Percentiles rank a stretch among this genome's conserved stretches.
Conservation (phyloP, 2,888 invertebrate species). For the Malacosoma neustria region DNA sequence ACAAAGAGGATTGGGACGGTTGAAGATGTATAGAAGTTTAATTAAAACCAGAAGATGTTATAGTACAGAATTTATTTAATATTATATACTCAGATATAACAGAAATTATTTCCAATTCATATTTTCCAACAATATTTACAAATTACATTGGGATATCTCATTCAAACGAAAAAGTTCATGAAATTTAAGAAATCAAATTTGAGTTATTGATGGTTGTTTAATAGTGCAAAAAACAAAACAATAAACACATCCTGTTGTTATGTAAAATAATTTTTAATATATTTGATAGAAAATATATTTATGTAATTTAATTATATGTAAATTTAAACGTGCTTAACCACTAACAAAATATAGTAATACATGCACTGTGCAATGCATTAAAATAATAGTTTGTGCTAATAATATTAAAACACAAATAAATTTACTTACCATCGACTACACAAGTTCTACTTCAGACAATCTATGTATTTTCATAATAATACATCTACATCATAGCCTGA, state of each 20-base stretch:
- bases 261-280: too few relatives aligned
- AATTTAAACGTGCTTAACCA: slow-evolving; percentile 1
- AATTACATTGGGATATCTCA: slow-evolving; percentile 28
- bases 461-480: too few relatives aligned
- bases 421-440: slow-evolving; percentile 1
- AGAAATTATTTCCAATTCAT: slow-evolving; percentile 42
- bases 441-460: too few relatives aligned
- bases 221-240: too few relatives aligned
- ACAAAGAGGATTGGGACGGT: too few relatives aligned
- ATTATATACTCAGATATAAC: slow-evolving; percentile 65
- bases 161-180: slow-evolving; percentile 1
- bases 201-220: too few relatives aligned
- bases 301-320: too few relatives aligned
- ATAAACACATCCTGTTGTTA: too few relatives aligned
- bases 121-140: slow-evolving; percentile 64
- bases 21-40: too few relatives aligned
- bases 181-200: not conserved
- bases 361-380: not conserved
- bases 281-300: too few relatives aligned
- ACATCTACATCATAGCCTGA: too few relatives aligned
- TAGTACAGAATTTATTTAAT: slow-evolving; percentile 68
- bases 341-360: not conserved
- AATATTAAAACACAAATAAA: slow-evolving; percentile 2
- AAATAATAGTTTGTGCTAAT: not conserved
- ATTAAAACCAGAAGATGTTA: slow-evolving; percentile 22